Evolutionary conservation across 2,888 invertebrate species (phyloP).

Genomic region (Rhagonycha lutea): DNA sequence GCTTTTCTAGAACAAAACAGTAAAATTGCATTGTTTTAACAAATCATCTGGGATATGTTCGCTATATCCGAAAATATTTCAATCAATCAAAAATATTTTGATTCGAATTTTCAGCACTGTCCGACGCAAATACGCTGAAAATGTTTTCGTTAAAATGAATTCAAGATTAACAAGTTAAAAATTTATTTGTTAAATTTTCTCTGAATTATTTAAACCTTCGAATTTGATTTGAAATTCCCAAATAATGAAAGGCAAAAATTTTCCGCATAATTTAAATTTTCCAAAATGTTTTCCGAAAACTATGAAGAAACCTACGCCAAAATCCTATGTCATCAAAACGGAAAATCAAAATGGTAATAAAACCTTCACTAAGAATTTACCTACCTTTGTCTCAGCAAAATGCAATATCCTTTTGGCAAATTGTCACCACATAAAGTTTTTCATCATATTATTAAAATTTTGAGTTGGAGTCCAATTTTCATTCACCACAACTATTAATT

Average conservation of each 20-base stretch:
- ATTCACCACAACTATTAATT: slow-evolving; percentile 10
- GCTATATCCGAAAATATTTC: too few relatives aligned
- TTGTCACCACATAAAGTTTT: slow-evolving; percentile 26
- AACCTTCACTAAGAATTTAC: neutral
- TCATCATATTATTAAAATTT: slow-evolving; percentile 12
- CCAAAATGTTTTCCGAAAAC: neutral
- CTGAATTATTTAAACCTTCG: too few relatives aligned
- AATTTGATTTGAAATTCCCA: neutral
- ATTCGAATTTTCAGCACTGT: neutral
- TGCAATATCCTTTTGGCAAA: slow-evolving; percentile 7
- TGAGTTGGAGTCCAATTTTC: slow-evolving; percentile 9
- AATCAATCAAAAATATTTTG: too few relatives aligned
- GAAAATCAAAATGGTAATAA: neutral
- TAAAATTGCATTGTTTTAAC: too few relatives aligned
- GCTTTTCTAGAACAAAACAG: too few relatives aligned
- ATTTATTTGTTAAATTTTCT: too few relatives aligned
- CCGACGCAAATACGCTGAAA: neutral
- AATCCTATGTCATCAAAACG: neutral
- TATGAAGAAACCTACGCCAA: neutral
- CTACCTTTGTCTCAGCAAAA: neutral
- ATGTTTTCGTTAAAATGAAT: neutral
- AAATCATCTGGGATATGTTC: too few relatives aligned
- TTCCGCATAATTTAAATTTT: neutral
- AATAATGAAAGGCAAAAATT: too few relatives aligned
- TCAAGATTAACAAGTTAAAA: too few relatives aligned